phyloP scores from a whole-genome alignment of 2,797 vertebrate genomes.

The Podarcis lilfordi region DNA sequence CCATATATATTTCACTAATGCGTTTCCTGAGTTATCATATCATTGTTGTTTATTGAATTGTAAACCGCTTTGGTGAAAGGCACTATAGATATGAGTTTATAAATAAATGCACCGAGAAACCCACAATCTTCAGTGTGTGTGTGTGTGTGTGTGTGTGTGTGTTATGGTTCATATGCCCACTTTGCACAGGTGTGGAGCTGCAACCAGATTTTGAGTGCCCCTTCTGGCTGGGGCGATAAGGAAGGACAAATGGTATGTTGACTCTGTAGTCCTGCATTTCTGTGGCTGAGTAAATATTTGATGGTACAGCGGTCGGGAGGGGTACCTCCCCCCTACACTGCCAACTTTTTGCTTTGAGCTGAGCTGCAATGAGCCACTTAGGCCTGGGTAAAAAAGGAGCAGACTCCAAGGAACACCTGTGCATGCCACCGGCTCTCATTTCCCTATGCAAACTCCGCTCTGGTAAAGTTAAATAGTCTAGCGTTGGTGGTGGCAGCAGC shows the following conservation, averaged over 20 bases:
- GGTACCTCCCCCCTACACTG: too few relatives aligned
- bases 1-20: too few relatives aligned
- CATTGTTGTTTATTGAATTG: too few relatives aligned
- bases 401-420: constrained; percentile 2
- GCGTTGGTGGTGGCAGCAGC: neutral
- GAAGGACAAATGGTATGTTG: constrained; percentile 45
- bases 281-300: constrained; percentile 33
- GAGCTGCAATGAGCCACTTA: neutral
- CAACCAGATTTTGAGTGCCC: constrained; percentile 25
- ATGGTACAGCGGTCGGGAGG: too few relatives aligned
- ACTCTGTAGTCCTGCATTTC: constrained; percentile 51
- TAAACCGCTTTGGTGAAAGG: too few relatives aligned
- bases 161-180: neutral
- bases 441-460: constrained; percentile 58
- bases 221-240: constrained; percentile 49
- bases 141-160: neutral
- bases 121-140: too few relatives aligned
- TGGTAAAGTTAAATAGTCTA: neutral
- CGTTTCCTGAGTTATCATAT: too few relatives aligned
- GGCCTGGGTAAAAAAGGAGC: neutral
- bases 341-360: neutral
- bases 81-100: too few relatives aligned
- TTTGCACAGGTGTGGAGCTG: constrained; percentile 57
- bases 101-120: neutral
- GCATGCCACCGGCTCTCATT: constrained; percentile 35